These are phyloP conservation scores for Limenitis arthemis DNA, from an alignment of 2,888 invertebrate species.

Conservation along the genomic window DNA sequence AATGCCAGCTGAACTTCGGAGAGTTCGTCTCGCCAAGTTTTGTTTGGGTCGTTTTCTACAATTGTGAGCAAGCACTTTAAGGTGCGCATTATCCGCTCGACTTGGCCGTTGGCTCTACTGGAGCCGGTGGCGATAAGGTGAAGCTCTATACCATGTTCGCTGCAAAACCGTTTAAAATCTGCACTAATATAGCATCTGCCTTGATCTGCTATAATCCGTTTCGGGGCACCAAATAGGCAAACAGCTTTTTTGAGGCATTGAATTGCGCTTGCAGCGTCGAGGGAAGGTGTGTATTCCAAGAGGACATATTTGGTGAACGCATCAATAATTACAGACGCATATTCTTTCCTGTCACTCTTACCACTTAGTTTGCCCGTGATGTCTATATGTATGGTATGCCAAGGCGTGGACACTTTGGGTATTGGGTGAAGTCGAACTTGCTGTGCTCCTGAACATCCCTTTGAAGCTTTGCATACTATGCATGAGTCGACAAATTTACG, in stretches of 20 bases:
- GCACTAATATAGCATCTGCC: background rate
- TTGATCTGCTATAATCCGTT: background rate
- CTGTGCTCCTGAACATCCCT: background rate
- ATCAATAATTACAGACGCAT: background rate
- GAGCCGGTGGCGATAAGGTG: conserved; percentile 27
- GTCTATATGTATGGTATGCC: background rate
- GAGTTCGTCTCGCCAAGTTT: conserved; percentile 22
- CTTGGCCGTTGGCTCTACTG: conserved; percentile 1
- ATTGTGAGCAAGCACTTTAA: conserved; percentile 25
- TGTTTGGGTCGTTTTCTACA: conserved; percentile 11
- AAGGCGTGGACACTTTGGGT: too few relatives aligned
- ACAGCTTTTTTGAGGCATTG: background rate
- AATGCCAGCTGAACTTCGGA: conserved; percentile 25
- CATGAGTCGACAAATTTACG: too few relatives aligned
- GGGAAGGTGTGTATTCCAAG: background rate
- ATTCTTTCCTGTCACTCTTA: background rate
- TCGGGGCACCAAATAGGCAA: background rate
- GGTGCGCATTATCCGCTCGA: conserved; percentile 18
- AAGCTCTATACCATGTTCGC: conserved; percentile 6
- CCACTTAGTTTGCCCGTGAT: background rate
- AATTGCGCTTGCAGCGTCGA: background rate
- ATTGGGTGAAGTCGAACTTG: background rate
- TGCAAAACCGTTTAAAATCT: conserved; percentile 1
- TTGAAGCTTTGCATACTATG: background rate
- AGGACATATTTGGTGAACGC: background rate